phyloP scores from a whole-genome alignment of 2,797 vertebrate species.

The Hyperoplus lanceolatus region DNA sequence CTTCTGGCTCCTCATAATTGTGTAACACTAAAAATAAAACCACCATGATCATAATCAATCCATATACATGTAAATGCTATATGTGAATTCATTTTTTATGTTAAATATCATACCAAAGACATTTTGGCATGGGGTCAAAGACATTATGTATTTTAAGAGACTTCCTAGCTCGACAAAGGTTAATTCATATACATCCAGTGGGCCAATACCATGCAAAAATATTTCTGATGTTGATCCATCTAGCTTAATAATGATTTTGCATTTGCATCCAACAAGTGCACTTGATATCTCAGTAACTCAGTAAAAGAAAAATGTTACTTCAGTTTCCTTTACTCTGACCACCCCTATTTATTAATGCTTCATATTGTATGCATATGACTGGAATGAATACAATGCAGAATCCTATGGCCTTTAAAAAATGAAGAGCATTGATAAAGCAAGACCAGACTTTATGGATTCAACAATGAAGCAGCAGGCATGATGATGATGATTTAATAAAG shows the following conservation, averaged over 20 bases:
- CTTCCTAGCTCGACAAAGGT: neutral
- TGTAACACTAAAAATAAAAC: constrained; percentile 89
- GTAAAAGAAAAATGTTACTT: no score
- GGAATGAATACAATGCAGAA: no score
- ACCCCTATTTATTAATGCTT: no score
- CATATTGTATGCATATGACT: no score
- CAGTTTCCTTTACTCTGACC: no score
- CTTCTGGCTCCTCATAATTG: constrained; percentile 58
- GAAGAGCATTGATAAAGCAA: no score
- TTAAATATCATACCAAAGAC: neutral
- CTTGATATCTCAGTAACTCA: neutral
- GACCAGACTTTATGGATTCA: no score
- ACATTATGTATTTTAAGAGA: neutral
- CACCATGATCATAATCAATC: neutral
- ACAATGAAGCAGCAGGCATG: no score
- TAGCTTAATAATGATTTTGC: neutral
- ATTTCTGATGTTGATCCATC: neutral
- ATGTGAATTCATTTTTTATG: neutral
- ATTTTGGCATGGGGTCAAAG: no score
- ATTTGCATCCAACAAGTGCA: neutral
- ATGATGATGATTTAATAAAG: neutral
- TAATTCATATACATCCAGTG: neutral
- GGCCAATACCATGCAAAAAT: neutral
- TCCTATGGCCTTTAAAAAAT: no score
- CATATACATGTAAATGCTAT: neutral